phyloP scores from a whole-genome alignment of 2,888 invertebrate genomes.

The Carterocephalus palaemon region DNA sequence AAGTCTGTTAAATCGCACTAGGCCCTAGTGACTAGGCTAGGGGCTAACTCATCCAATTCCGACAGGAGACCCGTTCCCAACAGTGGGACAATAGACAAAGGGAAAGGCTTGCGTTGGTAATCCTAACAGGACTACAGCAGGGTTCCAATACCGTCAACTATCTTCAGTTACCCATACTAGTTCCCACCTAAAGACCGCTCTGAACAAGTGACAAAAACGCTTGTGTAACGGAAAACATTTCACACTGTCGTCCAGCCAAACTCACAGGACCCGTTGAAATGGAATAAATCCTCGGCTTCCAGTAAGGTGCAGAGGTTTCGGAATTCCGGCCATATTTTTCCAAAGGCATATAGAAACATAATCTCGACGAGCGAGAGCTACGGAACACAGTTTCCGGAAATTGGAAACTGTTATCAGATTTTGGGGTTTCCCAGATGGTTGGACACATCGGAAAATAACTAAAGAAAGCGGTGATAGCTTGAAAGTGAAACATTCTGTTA shows the following conservation, averaged over 20 bases:
- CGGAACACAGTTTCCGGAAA: slow-evolving; percentile 5
- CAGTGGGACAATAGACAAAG: no score
- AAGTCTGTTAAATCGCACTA: no score
- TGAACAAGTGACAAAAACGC: slow-evolving; percentile 3
- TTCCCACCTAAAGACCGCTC: background rate
- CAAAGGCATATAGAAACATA: slow-evolving; percentile 9
- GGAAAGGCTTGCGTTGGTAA: no score
- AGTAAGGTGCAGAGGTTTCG: slow-evolving; percentile 9
- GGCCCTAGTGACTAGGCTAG: no score
- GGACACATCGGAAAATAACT: slow-evolving; percentile 24
- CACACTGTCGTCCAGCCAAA: slow-evolving; percentile 11
- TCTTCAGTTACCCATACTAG: no score
- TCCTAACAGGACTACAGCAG: no score
- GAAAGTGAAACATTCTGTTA: slow-evolving; percentile 4
- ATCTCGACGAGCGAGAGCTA: slow-evolving; percentile 4
- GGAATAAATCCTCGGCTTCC: slow-evolving; percentile 17
- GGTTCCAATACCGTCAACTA: no score
- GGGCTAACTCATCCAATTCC: no score
- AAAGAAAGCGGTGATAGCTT: background rate
- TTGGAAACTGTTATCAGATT: slow-evolving; percentile 18
- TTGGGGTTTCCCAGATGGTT: background rate
- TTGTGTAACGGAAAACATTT: slow-evolving; percentile 12
- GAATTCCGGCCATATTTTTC: slow-evolving; percentile 17
- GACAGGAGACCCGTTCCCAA: no score
- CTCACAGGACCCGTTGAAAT: slow-evolving; percentile 1